phyloP scores from a whole-genome alignment of 2,888 invertebrate species.

The Quadriops clusia region DNA sequence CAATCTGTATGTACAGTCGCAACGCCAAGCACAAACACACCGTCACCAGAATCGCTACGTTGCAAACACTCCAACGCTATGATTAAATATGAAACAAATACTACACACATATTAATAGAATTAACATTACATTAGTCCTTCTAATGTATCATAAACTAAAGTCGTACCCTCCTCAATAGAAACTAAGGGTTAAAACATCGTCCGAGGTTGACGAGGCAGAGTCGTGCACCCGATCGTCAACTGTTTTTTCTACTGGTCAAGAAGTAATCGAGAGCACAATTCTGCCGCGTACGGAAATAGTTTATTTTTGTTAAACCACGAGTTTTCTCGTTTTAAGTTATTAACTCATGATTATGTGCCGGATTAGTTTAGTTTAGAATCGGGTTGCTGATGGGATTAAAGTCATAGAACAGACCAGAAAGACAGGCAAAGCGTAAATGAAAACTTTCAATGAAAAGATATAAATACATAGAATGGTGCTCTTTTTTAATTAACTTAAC shows the following conservation, averaged over 20 bases:
- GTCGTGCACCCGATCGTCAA: slow-evolving; percentile 18
- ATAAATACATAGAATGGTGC: too few relatives aligned
- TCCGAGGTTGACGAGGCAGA: slow-evolving; percentile 31
- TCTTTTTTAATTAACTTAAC: too few relatives aligned
- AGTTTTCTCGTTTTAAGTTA: slow-evolving; percentile 20
- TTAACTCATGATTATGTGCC: slow-evolving; percentile 20
- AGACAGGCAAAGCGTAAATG: slow-evolving; percentile 32
- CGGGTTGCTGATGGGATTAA: slow-evolving; percentile 35
- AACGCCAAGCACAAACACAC: slow-evolving; percentile 33
- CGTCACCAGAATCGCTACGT: slow-evolving; percentile 27
- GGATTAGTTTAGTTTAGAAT: slow-evolving; percentile 24
- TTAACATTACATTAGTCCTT: slow-evolving; percentile 24
- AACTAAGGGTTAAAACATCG: slow-evolving; percentile 27
- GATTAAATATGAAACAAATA: slow-evolving; percentile 15
- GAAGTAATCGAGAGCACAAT: slow-evolving; percentile 18
- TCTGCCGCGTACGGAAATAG: slow-evolving; percentile 25
- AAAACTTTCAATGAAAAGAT: too few relatives aligned
- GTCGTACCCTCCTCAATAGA: slow-evolving; percentile 37
- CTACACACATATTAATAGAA: slow-evolving; percentile 27
- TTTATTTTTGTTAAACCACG: slow-evolving; percentile 22
- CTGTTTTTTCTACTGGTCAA: slow-evolving; percentile 7
- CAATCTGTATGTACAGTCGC: slow-evolving; percentile 26
- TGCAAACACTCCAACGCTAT: slow-evolving; percentile 22
- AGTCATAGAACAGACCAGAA: slow-evolving; percentile 34
- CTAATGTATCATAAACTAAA: slow-evolving; percentile 28